Percentiles rank a stretch among this genome's conserved stretches.
These are phyloP conservation scores for Anguilla pacifica DNA, from an alignment of 2,797 vertebrate species.

Conservation along the genomic window DNA sequence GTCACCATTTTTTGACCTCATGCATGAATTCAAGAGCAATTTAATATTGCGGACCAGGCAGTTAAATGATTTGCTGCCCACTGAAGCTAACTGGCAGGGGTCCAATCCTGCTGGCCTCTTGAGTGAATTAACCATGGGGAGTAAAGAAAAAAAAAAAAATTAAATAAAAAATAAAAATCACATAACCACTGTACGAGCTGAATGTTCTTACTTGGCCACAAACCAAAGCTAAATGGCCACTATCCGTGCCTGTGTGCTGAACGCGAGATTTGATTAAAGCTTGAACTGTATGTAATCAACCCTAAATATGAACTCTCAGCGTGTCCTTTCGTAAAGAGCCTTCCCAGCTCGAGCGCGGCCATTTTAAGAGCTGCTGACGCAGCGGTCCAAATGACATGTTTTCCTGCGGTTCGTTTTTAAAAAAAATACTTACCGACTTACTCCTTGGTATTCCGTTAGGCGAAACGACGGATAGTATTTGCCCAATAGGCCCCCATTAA, in stretches of 20 bases:
- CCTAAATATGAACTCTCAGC: not conserved
- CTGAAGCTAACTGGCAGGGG: conserved; percentile 74
- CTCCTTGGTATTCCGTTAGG: not conserved
- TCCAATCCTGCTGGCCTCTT: conserved; percentile 70
- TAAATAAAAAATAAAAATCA: conserved; percentile 53
- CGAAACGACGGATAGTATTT: not conserved
- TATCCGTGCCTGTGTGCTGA: conserved; percentile 16
- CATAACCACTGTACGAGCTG: conserved; percentile 64
- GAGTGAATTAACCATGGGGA: conserved; percentile 69
- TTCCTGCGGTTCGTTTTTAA: not conserved
- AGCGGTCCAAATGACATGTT: not conserved
- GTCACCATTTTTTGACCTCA: not conserved
- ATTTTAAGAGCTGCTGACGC: not conserved
- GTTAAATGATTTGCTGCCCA: conserved; percentile 78
- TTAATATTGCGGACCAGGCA: conserved; percentile 44
- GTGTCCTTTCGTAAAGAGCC: not conserved
- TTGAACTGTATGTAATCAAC: not conserved
- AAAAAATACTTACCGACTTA: not conserved
- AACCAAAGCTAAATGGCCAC: conserved; percentile 65
- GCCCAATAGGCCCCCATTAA: not conserved
- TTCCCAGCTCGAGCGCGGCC: not conserved
- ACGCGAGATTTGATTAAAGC: not conserved
- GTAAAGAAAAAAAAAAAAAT: conserved; percentile 53
- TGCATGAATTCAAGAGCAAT: conserved; percentile 9
- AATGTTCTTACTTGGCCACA: conserved; percentile 63